Evolutionary conservation across 2,888 invertebrate genomes (phyloP), one percentile per base, ranked within the genome.

Genomic region (Drosophila mimica): DNA sequence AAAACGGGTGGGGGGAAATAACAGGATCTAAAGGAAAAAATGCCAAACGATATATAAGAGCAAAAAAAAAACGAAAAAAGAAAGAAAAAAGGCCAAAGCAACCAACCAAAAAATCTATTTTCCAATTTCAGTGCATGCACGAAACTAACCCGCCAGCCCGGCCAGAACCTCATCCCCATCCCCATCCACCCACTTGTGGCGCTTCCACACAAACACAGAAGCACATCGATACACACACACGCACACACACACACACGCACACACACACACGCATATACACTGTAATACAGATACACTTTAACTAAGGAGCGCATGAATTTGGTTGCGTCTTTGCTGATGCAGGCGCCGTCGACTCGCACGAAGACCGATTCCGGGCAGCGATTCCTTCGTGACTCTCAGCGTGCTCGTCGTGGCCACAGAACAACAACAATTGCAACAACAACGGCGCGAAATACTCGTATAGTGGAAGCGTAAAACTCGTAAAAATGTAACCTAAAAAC

Each of bases 401-500:
- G 63, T 48, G 49, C 61, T 51, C 66, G 61, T 74, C 78, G 79
- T 77, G 58, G 65, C 73, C 74, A 61, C 71, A 74, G 67, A 76
- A 68, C 68, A 82, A 66, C 61, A 72, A 73, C 63, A 68, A 63
- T 46, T 70, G 52, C 52, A 46, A 52, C 52, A 78, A 76, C 63
- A 67, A 46, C 76, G 56, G 80, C 76, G 81, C 80, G 76, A 78
- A 78, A 78, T 80, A 76, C 70, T 75, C 76, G 70, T 66, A 77
- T 63, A 76, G 78, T 79, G 81, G 73, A 86, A 80, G 86, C 67
- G 76, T 73, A 73, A 81, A 81, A 85, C 81, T 90, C 88, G 91
- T 91, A 91, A 90, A 90, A 91, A 88, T 90, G 83, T 91, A 91
- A 91, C 91, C 91, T 91, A 91, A 91, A 91, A 91, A 91, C 90